Evolutionary conservation across 1,140 invertebrate genomes (phyloP), one percentile per base, ranked within the genome.

Genomic region (Pseudomyrmex sp.): DNA sequence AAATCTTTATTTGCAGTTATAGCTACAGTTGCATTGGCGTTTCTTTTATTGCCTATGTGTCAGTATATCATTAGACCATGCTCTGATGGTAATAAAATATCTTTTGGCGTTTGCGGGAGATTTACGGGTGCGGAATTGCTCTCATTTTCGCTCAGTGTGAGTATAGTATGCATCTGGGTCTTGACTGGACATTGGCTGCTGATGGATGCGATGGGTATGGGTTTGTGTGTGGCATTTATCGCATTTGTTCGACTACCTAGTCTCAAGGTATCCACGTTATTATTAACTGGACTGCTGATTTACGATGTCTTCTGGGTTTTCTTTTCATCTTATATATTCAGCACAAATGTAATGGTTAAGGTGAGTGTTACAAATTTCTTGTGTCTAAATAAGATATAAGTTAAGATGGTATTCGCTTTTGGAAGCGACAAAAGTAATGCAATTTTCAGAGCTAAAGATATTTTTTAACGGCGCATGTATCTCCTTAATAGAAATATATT

Each of bases 241-340:
- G 98, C 98, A 23, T 98, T 99, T 93, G 98, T 99, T 85, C 96
- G 98, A 65, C 95, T 99, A 91, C 99, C 98, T 58, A 99, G 98
- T 94, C 95, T 99, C 65, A 99, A 99, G 95, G 99, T 99, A 84
- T 99, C 98, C 26, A 99, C 98, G 18, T 95, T 99, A 84, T 95
- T 99, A 74, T 96, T 99, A 85, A 98, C 98, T 62, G 98, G 98
- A 48, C 95, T 99, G 87, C 96, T 99, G 61, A 97, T 99, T 63
- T 99, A 99, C 93, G 98, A 99, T 95, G 98, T 99, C 48, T 99
- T 99, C 95, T 99, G 98, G 98, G 98, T 99, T 26, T 99, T 99
- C 94, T 99, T 99, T 95, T 99, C 98, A 5, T 99, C 98, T 0
- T 99, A 99, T 92, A 98, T 99, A 92, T 99, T 99, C 95, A 99